Evolutionary conservation across 2,888 invertebrate genomes (phyloP).

Genomic region (Hesperia comma): DNA sequence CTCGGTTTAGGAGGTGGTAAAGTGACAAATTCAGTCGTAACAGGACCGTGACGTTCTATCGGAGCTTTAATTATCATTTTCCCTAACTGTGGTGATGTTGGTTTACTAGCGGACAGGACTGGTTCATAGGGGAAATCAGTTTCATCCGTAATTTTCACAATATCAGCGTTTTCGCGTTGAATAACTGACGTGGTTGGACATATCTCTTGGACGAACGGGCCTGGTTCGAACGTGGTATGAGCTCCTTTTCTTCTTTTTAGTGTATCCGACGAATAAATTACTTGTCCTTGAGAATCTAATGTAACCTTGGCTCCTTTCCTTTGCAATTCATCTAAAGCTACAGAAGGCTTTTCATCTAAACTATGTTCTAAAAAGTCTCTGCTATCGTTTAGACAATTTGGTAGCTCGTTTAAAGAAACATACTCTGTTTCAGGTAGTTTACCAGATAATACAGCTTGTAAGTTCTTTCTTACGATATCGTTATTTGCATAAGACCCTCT

Average conservation of each 20-base stretch:
- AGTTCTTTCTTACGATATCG: constrained; percentile 86
- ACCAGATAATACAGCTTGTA: constrained; percentile 84
- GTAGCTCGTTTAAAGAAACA: constrained; percentile 91
- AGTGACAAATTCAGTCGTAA: constrained; percentile 83
- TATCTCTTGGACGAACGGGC: constrained; percentile 90
- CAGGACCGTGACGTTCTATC: constrained; percentile 67
- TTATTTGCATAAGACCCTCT: constrained; percentile 85
- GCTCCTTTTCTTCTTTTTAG: constrained; percentile 90
- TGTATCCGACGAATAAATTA: constrained; percentile 94
- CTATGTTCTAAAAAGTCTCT: constrained; percentile 73
- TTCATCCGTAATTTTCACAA: constrained; percentile 72
- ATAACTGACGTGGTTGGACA: constrained; percentile 69
- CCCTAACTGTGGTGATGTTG: constrained; percentile 86
- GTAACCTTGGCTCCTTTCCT: constrained; percentile 90
- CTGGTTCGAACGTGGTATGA: constrained; percentile 94
- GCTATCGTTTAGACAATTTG: constrained; percentile 77
- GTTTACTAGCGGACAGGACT: constrained; percentile 71
- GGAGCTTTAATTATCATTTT: constrained; percentile 86
- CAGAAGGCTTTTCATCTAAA: constrained; percentile 61
- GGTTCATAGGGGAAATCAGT: constrained; percentile 77
- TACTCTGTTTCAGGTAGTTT: constrained; percentile 89
- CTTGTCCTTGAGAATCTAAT: constrained; percentile 93
- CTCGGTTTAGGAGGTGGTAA: constrained; percentile 83
- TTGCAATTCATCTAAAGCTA: constrained; percentile 72
- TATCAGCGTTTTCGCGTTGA: constrained; percentile 70